phyloP scores from a whole-genome alignment of 1,140 invertebrate genomes.

The Orchesella cincta region DNA sequence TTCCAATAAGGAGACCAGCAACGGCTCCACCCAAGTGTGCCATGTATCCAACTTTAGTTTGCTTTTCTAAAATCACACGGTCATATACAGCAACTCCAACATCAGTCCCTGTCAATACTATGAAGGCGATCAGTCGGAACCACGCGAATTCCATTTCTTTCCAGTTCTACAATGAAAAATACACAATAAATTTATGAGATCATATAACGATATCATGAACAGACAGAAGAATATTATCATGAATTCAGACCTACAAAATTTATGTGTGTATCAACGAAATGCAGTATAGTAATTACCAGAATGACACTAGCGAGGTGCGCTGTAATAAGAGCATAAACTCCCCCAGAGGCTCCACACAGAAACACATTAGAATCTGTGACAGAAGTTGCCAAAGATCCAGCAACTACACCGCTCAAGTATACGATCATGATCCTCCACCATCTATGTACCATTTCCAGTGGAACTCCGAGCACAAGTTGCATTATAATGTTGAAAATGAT shows the following conservation, averaged over 20 bases:
- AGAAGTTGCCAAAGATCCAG: conserved; percentile 84
- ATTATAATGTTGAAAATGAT: conserved; percentile 91
- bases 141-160: conserved; percentile 86
- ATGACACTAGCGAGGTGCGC: conserved; percentile 94
- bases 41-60: conserved; percentile 69
- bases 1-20: conserved; percentile 86
- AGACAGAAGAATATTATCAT: background rate
- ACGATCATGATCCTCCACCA: conserved; percentile 85
- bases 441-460: conserved; percentile 89
- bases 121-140: conserved; percentile 73
- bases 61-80: conserved; percentile 66
- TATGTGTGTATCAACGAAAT: background rate
- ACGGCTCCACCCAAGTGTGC: conserved; percentile 86
- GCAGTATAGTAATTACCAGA: conserved; percentile 66
- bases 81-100: conserved; percentile 80
- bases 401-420: conserved; percentile 68
- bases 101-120: conserved; percentile 73
- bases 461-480: conserved; percentile 87
- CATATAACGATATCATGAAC: no score
- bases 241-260: background rate
- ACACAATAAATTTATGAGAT: background rate
- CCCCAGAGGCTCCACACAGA: conserved; percentile 88
- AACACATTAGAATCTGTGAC: conserved; percentile 81
- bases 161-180: conserved; percentile 73
- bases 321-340: conserved; percentile 91